These are phyloP conservation scores for Chamaea fasciata DNA, from an alignment of 2,113 vertebrate species.

Conservation along the genomic window DNA sequence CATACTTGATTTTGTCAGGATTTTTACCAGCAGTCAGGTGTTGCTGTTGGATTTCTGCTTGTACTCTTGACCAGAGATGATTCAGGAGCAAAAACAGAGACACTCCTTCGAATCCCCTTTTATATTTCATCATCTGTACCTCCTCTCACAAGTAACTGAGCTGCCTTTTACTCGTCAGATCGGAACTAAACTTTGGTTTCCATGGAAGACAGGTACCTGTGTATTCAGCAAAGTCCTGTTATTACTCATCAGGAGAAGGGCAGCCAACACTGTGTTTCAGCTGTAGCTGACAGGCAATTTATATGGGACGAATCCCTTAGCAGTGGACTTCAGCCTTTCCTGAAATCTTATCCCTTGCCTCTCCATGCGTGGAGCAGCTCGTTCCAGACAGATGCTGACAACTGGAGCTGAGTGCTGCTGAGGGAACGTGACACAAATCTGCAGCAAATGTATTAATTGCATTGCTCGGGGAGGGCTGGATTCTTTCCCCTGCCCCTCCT, in stretches of 20 bases:
- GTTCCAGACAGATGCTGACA: conserved; percentile 53
- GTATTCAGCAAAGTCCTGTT: neutral
- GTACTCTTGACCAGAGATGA: neutral
- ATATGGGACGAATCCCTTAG: neutral
- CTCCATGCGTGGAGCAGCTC: neutral
- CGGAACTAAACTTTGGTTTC: neutral
- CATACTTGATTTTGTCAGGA: neutral
- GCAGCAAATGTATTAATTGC: conserved; percentile 12
- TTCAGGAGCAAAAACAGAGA: neutral
- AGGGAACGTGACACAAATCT: neutral
- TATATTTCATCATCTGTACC: neutral
- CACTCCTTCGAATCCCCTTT: neutral
- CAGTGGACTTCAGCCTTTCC: conserved; percentile 2
- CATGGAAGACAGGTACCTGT: conserved; percentile 5
- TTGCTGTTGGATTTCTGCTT: neutral
- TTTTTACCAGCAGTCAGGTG: neutral
- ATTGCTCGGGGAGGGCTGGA: neutral
- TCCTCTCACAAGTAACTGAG: neutral
- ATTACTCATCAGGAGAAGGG: neutral
- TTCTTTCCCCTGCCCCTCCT: neutral
- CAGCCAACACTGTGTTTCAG: neutral
- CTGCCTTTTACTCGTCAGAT: neutral
- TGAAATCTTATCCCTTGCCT: conserved; percentile 2
- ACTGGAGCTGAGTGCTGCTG: neutral
- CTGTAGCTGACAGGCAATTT: conserved; percentile 12